Conservation (phyloP, 1,140 invertebrate genomes). For the Trichonephila clavipes region DNA sequence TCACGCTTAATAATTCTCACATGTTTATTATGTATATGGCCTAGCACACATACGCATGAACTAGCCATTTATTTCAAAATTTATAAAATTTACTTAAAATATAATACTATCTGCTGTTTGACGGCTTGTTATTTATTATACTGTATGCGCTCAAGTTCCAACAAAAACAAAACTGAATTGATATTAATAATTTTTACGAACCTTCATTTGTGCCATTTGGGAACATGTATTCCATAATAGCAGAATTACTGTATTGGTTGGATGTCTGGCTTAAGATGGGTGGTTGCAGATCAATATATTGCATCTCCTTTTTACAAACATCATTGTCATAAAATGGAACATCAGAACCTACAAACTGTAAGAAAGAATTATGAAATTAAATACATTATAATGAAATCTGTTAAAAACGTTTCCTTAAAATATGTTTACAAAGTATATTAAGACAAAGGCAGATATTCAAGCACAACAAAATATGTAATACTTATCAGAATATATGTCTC, state of each 20-base stretch:
- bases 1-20: too few species aligned
- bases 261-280: conserved; percentile 52
- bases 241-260: conserved; percentile 61
- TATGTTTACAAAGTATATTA: not conserved
- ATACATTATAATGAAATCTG: not conserved
- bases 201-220: conserved; percentile 53
- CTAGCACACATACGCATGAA: too few species aligned
- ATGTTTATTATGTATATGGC: too few species aligned
- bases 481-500: too few species aligned
- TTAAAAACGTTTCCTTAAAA: not conserved
- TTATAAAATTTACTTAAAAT: too few species aligned
- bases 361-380: conserved; percentile 36
- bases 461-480: not conserved
- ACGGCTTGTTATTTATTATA: too few species aligned
- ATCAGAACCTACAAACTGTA: conserved; percentile 71
- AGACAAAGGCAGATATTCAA: not conserved
- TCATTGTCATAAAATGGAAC: conserved; percentile 72
- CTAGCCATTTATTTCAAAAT: too few species aligned
- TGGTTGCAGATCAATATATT: conserved; percentile 65
- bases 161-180: too few species aligned
- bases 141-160: too few species aligned
- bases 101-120: too few species aligned
- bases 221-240: conserved; percentile 45
- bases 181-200: not conserved
- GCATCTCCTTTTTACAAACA: conserved; percentile 60